Percentiles rank a stretch among this genome's conserved stretches.
Evolutionary conservation across 1,140 invertebrate genomes (phyloP).

Genomic region (Drosophila oshimai): DNA sequence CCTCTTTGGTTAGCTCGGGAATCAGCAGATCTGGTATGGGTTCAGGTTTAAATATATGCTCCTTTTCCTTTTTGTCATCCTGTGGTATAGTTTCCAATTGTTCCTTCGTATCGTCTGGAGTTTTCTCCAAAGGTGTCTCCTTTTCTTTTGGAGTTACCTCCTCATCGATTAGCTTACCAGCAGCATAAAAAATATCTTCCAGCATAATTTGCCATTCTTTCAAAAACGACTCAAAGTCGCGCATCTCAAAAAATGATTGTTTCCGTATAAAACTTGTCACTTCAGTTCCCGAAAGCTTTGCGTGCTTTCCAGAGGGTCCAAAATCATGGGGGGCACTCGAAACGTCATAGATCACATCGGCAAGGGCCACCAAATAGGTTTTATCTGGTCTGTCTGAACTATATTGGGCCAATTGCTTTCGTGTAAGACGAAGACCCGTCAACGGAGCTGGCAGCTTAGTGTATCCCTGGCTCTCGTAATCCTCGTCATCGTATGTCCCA

Average conservation of each 20-base stretch:
- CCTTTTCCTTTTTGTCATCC: background rate
- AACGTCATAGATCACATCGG: slow-evolving; percentile 42
- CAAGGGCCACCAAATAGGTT: slow-evolving; percentile 29
- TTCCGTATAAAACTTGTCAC: slow-evolving; percentile 1
- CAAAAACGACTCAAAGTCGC: background rate
- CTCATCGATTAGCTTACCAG: slow-evolving; percentile 1
- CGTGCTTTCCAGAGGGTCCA: slow-evolving; percentile 18
- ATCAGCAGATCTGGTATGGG: background rate
- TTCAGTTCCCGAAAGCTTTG: slow-evolving; percentile 25
- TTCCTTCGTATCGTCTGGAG: too few relatives aligned
- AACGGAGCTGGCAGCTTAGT: background rate
- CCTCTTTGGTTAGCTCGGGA: background rate
- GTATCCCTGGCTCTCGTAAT: slow-evolving; percentile 26
- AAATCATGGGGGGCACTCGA: slow-evolving; percentile 36
- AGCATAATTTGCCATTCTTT: slow-evolving; percentile 24
- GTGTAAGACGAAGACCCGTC: background rate
- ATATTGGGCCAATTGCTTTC: slow-evolving; percentile 4
- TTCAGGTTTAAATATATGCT: background rate
- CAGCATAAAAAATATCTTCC: slow-evolving; percentile 37
- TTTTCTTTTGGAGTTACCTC: background rate
- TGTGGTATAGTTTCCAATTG: background rate
- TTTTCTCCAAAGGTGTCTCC: too few relatives aligned
- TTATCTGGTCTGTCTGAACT: background rate
- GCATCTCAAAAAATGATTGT: background rate
- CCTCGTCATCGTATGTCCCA: slow-evolving; percentile 53